Conservation (phyloP, 1,140 invertebrate genomes). For the Drosophila mayri region DNA sequence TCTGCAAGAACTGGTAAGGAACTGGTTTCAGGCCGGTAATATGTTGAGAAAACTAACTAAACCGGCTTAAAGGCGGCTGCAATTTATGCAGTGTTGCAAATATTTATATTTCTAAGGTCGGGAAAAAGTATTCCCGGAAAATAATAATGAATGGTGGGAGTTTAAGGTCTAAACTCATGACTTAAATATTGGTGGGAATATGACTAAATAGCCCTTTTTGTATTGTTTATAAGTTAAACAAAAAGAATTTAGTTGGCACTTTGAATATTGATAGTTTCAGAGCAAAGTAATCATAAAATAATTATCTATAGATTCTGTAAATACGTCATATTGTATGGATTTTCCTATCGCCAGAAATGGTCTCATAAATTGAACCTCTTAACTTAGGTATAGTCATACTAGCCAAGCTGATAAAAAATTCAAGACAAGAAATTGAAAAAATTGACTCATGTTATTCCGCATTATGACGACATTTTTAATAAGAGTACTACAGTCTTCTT, state of each 20-base stretch:
- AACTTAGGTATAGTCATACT: not conserved
- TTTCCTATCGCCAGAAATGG: not conserved
- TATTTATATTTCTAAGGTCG: not conserved
- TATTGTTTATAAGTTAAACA: not conserved
- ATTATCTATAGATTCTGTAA: not conserved
- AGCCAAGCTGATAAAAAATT: not conserved
- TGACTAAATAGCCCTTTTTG: not conserved
- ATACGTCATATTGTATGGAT: conserved; percentile 3
- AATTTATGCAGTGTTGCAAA: not conserved
- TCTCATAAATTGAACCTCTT: not conserved
- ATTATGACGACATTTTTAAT: conserved; percentile 6
- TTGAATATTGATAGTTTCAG: not conserved
- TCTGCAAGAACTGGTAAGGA: conserved; percentile 1
- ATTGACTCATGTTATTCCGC: conserved; percentile 12
- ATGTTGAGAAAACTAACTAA: not conserved
- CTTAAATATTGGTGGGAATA: not conserved
- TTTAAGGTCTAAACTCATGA: not conserved
- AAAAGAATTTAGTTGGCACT: not conserved
- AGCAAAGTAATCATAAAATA: not conserved
- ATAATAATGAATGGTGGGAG: not conserved
- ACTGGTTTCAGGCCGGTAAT: conserved; percentile 12
- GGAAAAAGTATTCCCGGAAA: not conserved
- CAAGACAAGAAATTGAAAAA: not conserved
- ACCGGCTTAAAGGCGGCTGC: not conserved
- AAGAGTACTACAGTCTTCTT: not conserved